A percentile compares a stretch with the other conserved stretches of the same genome.
phyloP scores from a whole-genome alignment of 2,797 vertebrate species.

The Dermochelys coriacea region DNA sequence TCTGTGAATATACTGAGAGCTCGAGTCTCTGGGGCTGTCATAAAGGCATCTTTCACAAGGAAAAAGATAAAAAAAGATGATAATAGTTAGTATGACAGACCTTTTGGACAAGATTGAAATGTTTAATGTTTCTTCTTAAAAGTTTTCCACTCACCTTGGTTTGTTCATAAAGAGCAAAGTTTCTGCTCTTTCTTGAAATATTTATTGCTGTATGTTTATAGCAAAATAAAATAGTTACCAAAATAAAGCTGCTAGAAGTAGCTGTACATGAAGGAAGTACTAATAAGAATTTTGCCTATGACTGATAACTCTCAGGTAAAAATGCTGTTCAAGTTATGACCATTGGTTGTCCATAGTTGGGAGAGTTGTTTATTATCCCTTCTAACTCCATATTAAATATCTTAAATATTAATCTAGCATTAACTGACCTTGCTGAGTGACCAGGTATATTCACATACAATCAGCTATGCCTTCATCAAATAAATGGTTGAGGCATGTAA shows the following conservation, averaged over 20 bases:
- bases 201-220: not conserved
- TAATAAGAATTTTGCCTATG: not conserved
- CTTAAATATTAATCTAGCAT: not conserved
- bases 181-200: not conserved
- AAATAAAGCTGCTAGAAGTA: not conserved
- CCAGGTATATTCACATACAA: not conserved
- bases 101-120: not conserved
- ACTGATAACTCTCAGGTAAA: not conserved
- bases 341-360: not conserved
- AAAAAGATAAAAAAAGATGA: too few relatives aligned
- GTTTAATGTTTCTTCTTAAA: not conserved
- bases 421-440: not conserved
- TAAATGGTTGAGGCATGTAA: too few relatives aligned
- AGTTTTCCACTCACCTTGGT: not conserved
- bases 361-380: not conserved
- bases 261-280: not conserved
- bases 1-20: not conserved
- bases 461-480: too few relatives aligned
- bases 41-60: not conserved
- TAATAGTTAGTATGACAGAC: not conserved
- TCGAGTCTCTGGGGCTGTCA: not conserved
- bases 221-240: not conserved
- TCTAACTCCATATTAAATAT: not conserved
- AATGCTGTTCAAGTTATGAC: not conserved
- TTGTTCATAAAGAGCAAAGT: accelerated